A percentile compares a stretch with the other conserved stretches of the same genome.
phyloP scores from a whole-genome alignment of 2,113 vertebrate species.

The Tamias sibiricus region DNA sequence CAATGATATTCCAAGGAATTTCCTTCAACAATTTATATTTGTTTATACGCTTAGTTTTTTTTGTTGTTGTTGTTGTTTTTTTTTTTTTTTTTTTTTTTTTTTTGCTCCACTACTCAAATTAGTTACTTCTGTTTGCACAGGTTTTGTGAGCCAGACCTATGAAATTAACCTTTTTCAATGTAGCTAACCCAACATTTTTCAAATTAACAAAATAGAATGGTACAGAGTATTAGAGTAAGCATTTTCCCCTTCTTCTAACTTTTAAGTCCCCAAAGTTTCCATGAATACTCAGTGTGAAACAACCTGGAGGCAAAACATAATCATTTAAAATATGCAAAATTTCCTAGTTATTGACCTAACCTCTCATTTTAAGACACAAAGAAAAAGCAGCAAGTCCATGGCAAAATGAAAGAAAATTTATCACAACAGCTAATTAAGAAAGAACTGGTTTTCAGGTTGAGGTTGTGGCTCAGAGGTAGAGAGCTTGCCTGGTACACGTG shows the following conservation, averaged over 20 bases:
- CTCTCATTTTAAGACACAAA: conserved; percentile 33
- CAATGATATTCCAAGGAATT: neutral
- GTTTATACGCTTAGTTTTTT: neutral
- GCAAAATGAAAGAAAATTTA: conserved; percentile 64
- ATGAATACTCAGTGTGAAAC: neutral
- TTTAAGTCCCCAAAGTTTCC: neutral
- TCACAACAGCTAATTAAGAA: conserved; percentile 81
- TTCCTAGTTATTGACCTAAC: neutral
- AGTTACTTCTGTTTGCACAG: neutral
- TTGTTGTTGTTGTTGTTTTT: no score
- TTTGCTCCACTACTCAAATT: neutral
- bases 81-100: no score
- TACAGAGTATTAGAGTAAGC: neutral
- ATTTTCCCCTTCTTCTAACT: neutral
- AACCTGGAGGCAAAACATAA: neutral
- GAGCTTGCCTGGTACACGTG: no score
- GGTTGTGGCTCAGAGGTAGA: no score
- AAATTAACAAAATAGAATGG: neutral
- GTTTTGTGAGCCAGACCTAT: neutral
- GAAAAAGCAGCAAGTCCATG: conserved; percentile 54
- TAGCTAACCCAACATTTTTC: conserved; percentile 25
- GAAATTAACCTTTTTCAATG: conserved; percentile 19
- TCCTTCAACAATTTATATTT: neutral
- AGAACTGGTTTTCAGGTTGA: conserved; percentile 75
- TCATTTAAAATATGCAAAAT: conserved; percentile 51